Percentiles rank a stretch among this genome's conserved stretches.
phyloP scores from a whole-genome alignment of 2,888 invertebrate genomes.

The Agrotis segetum region DNA sequence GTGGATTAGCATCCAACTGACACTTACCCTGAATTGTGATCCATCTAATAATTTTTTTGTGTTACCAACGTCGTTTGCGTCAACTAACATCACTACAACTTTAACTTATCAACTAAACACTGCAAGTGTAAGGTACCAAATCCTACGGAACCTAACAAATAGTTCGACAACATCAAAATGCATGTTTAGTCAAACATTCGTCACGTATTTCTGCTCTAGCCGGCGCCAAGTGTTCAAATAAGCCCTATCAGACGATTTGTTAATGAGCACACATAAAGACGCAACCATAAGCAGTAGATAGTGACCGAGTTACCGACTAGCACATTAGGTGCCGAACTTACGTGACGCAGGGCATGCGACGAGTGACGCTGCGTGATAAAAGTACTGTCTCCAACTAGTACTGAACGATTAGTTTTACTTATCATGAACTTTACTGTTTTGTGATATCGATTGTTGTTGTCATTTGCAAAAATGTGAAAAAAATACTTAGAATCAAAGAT shows the following conservation, averaged over 20 bases:
- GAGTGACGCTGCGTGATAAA: slow-evolving; percentile 1
- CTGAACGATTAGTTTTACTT: slow-evolving; percentile 4
- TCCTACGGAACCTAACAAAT: too few relatives aligned
- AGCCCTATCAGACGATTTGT: slow-evolving; percentile 28
- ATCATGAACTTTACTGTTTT: not conserved
- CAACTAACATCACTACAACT: too few relatives aligned
- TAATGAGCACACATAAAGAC: slow-evolving; percentile 27
- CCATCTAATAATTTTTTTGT: too few relatives aligned
- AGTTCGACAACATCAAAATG: not conserved
- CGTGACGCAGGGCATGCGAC: slow-evolving; percentile 20
- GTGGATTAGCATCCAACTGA: too few relatives aligned
- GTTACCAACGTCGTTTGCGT: too few relatives aligned
- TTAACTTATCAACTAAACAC: too few relatives aligned
- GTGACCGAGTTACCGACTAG: not conserved
- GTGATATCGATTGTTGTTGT: too few relatives aligned
- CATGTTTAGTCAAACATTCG: not conserved
- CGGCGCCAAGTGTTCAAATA: slow-evolving; percentile 19
- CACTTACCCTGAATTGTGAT: too few relatives aligned
- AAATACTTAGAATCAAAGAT: too few relatives aligned
- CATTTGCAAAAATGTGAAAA: too few relatives aligned
- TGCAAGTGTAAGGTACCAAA: too few relatives aligned
- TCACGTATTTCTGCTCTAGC: too few relatives aligned
- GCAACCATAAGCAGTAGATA: slow-evolving; percentile 6
- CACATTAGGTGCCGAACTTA: slow-evolving; percentile 7
- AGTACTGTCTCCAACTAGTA: not conserved